These are phyloP conservation scores for Drepana arcuata DNA, from an alignment of 1,140 invertebrate species.

Conservation along the genomic window DNA sequence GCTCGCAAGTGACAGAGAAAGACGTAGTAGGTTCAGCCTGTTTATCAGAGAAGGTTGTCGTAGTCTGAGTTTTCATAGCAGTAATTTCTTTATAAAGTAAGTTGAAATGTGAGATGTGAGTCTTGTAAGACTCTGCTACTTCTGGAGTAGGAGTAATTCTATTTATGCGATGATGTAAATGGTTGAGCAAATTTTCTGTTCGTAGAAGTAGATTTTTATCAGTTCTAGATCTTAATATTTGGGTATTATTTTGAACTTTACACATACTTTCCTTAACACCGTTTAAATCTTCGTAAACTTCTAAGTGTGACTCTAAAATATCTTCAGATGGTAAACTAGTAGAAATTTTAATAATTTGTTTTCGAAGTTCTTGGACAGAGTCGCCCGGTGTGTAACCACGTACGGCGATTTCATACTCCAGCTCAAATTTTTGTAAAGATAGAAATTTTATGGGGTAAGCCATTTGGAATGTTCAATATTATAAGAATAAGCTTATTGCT, in stretches of 20 bases:
- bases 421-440: conserved; percentile 7
- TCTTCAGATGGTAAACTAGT: conserved; percentile 4
- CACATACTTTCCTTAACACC: conserved; percentile 2
- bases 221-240: conserved; percentile 2
- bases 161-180: conserved; percentile 9
- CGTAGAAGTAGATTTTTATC: conserved; percentile 8
- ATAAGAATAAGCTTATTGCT: too few relatives aligned
- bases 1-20: neutral
- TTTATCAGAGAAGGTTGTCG: too few relatives aligned
- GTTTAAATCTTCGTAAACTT: conserved; percentile 4
- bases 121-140: neutral
- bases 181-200: conserved; percentile 8
- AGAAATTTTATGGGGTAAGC: conserved; percentile 7
- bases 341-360: conserved; percentile 6
- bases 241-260: conserved; percentile 3
- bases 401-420: conserved; percentile 8
- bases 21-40: neutral
- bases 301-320: conserved; percentile 10
- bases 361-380: conserved; percentile 3
- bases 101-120: neutral
- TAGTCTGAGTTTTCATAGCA: neutral
- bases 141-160: conserved; percentile 2
- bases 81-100: neutral
- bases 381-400: conserved; percentile 1
- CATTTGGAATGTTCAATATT: neutral